Base-by-base conservation (phyloP, 2,888 invertebrate genomes). In the Cybosia mesomella region DNA sequence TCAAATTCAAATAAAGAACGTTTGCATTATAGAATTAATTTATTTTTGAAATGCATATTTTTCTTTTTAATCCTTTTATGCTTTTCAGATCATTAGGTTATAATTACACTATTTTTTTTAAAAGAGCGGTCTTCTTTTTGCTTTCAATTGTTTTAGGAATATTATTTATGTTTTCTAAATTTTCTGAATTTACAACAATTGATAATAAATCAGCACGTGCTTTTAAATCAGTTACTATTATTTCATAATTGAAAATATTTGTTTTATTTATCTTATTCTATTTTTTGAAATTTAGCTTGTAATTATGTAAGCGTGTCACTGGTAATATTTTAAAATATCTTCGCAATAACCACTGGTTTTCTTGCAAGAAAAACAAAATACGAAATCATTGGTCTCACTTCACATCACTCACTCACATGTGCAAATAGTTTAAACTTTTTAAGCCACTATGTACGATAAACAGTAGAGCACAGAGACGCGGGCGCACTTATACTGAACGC, bases 401-500 rank as follows among this genome's bases (percentile, higher is more conserved):
- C 82, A 79, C 72, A 69, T 64, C 74, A 81, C 79, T 71, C 58
- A 71, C 28, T 64, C n/a, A 58, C 64, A 60, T 63, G 49, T 39
- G 57, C 57, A 62, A 64, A 67, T 64, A 54, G 13, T 64, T 36
- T 21, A 28, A 66, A 69, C 70, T 81, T 77, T 79, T 72, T 71
- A 72, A 74, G 75, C 66, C 67, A 58, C 53, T 49, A 24, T 62
- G 70, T 66, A 70, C 70, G 24, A 34, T 54, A 53, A 24, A 70
- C 89, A 85, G 89, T 91, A 91, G 90, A 90, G 91, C 91, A 92
- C 93, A 88, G 88, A 86, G 89, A 86, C 88, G 75, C 91, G 87
- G 88, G 87, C 90, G 92, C 93, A 90, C 89, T 89, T 91, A 87
- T 81, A 93, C 93, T 93, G 94, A 92, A 86, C 85, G 87, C 83